phyloP scores from a whole-genome alignment of 2,888 invertebrate genomes.

The Phymatocera aterrima region DNA sequence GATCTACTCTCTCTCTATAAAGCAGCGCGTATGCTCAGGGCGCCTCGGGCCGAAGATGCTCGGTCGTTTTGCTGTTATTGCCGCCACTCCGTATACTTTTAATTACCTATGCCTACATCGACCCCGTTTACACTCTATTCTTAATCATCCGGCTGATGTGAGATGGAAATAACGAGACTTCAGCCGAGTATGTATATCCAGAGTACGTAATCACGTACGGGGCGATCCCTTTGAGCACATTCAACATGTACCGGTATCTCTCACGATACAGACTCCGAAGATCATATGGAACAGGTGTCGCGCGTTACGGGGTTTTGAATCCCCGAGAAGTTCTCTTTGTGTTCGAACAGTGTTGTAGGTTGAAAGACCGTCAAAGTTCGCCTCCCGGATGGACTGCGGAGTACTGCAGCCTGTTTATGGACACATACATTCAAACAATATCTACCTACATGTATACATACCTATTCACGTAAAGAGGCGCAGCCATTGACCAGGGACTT shows the following conservation, averaged over 20 bases:
- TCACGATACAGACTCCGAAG: not conserved
- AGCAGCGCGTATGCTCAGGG: not conserved
- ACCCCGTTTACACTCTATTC: not conserved
- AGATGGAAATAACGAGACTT: not conserved
- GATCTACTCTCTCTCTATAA: not conserved
- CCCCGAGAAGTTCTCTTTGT: not conserved
- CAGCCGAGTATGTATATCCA: not conserved
- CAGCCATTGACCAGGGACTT: constrained; percentile 15
- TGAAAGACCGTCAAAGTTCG: not conserved
- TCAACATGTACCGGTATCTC: not conserved
- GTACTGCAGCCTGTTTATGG: constrained; percentile 16
- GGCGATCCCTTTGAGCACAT: not conserved
- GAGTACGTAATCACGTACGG: not conserved
- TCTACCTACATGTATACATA: not conserved
- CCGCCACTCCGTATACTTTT: not conserved
- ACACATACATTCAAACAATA: not conserved
- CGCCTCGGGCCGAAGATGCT: constrained; percentile 11
- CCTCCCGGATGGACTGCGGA: constrained; percentile 15
- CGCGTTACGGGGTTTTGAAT: not conserved
- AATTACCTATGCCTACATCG: not conserved
- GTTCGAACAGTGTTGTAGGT: not conserved
- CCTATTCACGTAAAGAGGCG: not conserved
- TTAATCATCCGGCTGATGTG: not conserved
- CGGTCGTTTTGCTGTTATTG: constrained; percentile 1
- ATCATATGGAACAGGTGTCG: constrained; percentile 10